A percentile compares a stretch with the other conserved stretches of the same genome.
Evolutionary conservation across 1,140 invertebrate genomes (phyloP).

Genomic region (Trinorchestia longiramus): DNA sequence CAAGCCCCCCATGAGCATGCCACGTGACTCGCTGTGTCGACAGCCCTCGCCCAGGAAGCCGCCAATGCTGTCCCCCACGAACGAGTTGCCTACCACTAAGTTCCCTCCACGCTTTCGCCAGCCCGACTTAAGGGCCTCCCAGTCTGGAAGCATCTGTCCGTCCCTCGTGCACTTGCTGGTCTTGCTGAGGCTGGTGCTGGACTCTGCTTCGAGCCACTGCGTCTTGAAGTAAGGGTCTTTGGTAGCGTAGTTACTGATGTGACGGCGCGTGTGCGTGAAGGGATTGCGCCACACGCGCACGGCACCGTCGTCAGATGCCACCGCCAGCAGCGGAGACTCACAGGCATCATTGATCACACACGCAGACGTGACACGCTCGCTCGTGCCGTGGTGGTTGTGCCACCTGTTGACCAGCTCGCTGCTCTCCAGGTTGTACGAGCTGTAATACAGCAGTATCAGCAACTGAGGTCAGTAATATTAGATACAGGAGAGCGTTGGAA

Average conservation of each 20-base stretch:
- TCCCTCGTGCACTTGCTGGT: neutral
- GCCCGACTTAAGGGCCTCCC: neutral
- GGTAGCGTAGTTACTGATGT: constrained; percentile 10
- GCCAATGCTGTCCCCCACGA: constrained; percentile 26
- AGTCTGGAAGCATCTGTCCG: neutral
- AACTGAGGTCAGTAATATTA: neutral
- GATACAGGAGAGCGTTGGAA: no score
- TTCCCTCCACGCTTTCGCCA: neutral
- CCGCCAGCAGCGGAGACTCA: constrained; percentile 14
- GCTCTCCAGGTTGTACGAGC: constrained; percentile 50
- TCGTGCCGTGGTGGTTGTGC: neutral
- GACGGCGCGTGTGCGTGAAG: neutral
- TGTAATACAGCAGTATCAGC: neutral
- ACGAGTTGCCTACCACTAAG: constrained; percentile 3
- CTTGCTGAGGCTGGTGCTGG: constrained; percentile 5
- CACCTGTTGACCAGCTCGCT: constrained; percentile 32
- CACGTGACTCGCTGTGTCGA: neutral
- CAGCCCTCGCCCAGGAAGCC: constrained; percentile 29
- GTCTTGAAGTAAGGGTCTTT: constrained; percentile 42
- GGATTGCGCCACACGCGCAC: neutral
- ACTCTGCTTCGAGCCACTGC: constrained; percentile 26
- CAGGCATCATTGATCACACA: constrained; percentile 23
- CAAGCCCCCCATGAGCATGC: neutral
- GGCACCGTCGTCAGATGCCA: constrained; percentile 12
- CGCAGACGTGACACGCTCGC: constrained; percentile 16